Conservation (phyloP, 2,113 vertebrate genomes). For the Sinocyclocheilus grahami region DNA sequence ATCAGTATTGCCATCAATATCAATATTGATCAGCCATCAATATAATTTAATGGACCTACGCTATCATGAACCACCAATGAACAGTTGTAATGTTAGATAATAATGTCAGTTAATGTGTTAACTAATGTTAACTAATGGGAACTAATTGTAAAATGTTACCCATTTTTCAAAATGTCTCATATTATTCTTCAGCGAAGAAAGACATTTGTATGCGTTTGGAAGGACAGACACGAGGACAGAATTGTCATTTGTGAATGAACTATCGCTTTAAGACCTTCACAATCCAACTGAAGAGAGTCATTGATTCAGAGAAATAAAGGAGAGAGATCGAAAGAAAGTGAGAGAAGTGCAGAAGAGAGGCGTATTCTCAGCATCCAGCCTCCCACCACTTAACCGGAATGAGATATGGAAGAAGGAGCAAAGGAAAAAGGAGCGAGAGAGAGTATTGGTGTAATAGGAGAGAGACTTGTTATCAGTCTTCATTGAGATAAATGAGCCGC, state of each 20-base stretch:
- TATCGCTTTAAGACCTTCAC: constrained; percentile 38
- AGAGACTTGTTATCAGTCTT: constrained; percentile 47
- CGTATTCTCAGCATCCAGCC: constrained; percentile 24
- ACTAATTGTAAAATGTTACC: neutral
- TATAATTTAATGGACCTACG: neutral
- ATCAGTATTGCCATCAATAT: neutral
- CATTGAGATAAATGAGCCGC: constrained; percentile 51
- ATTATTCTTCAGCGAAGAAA: neutral
- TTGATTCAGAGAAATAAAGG: constrained; percentile 31
- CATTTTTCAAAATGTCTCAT: neutral
- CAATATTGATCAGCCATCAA: too few species aligned
- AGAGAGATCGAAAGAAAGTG: constrained; percentile 16
- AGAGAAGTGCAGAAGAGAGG: constrained; percentile 8
- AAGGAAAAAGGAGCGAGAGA: constrained; percentile 16
- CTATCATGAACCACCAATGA: neutral
- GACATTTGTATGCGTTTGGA: neutral
- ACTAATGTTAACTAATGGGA: neutral
- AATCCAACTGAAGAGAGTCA: constrained; percentile 13
- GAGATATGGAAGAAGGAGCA: constrained; percentile 33
- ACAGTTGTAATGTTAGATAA: too few species aligned
- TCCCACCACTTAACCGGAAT: constrained; percentile 45
- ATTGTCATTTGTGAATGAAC: constrained; percentile 14
- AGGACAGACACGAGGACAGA: neutral
- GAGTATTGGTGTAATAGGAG: constrained; percentile 15
- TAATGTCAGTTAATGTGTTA: neutral